Base-by-base conservation (phyloP, 2,888 invertebrate genomes). In the Malthinus seriepunctatus region DNA sequence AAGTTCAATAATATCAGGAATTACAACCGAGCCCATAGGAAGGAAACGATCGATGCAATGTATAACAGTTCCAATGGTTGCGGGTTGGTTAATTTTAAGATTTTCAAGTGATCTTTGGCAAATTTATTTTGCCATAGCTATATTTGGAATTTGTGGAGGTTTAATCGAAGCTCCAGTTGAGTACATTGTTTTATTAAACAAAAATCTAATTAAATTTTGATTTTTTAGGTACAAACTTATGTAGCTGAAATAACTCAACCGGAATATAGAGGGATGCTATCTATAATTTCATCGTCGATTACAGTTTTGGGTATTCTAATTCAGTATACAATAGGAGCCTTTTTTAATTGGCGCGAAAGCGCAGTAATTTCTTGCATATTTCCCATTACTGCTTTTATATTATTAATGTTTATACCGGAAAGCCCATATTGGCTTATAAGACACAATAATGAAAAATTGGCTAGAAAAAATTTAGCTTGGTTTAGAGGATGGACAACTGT, bases 231-330 rank as follows among this genome's bases (percentile, higher is more conserved):
- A 32, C 77, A 91, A 68, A 91, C 91, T 0, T 92, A 92, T 74
- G 91, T 92, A n/a, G 91, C 91, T 5, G 92, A 92, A 80, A 86
- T 92, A 49, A 90, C 91, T 1, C 88, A 91, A 73, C 91, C 92
- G 0, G 87, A 89, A 69, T 82, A 91, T 35, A 84, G 92, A 31
- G 92, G 92, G 1, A 83, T 87, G 66, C 79, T 90, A 2, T 82
- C 90, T 0, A 90, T 91, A 7, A 86, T 90, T 14, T 88, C 90
- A 60, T 86, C 89, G 0, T 85, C 89, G 78, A 84, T 88, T 65
- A 87, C 91, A 64, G 90, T 91, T 60, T 77, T 87, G 1, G 92
- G 92, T 0, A 83, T 90, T 11, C 87, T 91, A 71, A 83, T 87
- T 0, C 90, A 91, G 76, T 88, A 91, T 76, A 79, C 91, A 7